phyloP scores from a whole-genome alignment of 2,113 vertebrate genomes.

The Collichthys lucidus region DNA sequence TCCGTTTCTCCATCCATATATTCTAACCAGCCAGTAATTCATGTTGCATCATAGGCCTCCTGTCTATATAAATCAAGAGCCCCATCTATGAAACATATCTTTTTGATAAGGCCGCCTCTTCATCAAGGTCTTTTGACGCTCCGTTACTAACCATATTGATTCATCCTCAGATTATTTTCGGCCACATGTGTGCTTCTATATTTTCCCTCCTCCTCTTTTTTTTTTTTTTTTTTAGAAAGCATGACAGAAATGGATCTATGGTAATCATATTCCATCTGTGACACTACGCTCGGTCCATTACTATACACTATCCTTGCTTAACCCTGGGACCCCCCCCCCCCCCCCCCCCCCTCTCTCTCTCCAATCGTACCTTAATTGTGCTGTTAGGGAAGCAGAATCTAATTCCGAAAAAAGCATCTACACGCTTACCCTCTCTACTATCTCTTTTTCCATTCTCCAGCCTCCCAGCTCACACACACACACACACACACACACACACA shows the following conservation, averaged over 20 bases:
- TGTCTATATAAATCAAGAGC: constrained; percentile 73
- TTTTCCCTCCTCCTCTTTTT: constrained; percentile 15
- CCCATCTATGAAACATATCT: constrained; percentile 72
- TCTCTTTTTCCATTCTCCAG: constrained; percentile 56
- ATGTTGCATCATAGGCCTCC: constrained; percentile 68
- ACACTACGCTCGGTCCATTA: constrained; percentile 74
- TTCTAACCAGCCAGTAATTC: constrained; percentile 63
- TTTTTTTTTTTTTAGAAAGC: constrained; percentile 59
- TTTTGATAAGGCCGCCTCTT: constrained; percentile 77
- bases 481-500: constrained; percentile 23
- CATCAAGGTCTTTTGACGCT: constrained; percentile 70
- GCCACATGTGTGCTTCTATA: constrained; percentile 58
- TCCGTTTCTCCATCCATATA: constrained; percentile 38
- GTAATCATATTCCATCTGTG: constrained; percentile 83
- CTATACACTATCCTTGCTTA: constrained; percentile 62
- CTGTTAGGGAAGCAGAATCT: constrained; percentile 78
- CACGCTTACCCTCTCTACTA: constrained; percentile 49
- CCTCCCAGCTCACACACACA: constrained; percentile 6
- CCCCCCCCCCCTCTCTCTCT: constrained; percentile 21
- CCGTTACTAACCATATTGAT: constrained; percentile 77
- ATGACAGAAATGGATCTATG: constrained; percentile 82
- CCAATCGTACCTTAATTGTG: constrained; percentile 74
- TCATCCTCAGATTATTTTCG: constrained; percentile 75
- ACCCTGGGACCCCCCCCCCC: constrained; percentile 33
- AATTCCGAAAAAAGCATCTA: constrained; percentile 80